Base-by-base conservation (phyloP, 2,113 vertebrate species). In the Corythoichthys intestinalis region DNA sequence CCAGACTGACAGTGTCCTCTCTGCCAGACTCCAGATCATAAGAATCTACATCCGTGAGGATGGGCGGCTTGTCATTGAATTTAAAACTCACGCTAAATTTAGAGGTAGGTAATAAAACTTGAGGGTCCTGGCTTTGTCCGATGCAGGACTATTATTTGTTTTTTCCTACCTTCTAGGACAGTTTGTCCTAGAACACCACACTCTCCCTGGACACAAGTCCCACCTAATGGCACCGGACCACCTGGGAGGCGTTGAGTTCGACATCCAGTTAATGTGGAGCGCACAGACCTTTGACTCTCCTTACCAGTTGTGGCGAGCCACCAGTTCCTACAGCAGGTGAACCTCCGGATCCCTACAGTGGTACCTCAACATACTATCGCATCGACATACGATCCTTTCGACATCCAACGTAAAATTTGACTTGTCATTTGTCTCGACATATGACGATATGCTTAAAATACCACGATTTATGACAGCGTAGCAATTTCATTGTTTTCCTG, bases 61-160 rank as follows among this genome's bases (percentile, higher is more conserved):
- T 0, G 97, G 97, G 0, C 93, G 96, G 0, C 93, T 99, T 7
- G 96, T 99, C 38, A 96, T 99, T 6, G 97, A 99, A 85, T 99
- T 99, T 89, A 99, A 96, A 87, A 99, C 97, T 0, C 96, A 98
- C 39, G 97, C 97, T 85, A 99, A 98, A 73, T 99, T 98, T 89
- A 92, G 97, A 95, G 97, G 97, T 97, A 6, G 8, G 77, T 53
- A 0, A 47, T 2, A 2, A 15, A 28, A 1, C 34, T 3, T 52
- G 9, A 28, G 28, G 20, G 12, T 37, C 28, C 2, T 38, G 62
- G 5, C 62, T 63, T 20, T n/a, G 2, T 58, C 49, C 10, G 3
- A 11, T 9, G 4, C 4, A 65, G 28, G 41, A 34, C 17, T 17
- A 52, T 35, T 5, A 1, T 13, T 47, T 62, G 0, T 12, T 6